phyloP scores from a whole-genome alignment of 1,140 invertebrate species.

The Aphelenchoides besseyi region DNA sequence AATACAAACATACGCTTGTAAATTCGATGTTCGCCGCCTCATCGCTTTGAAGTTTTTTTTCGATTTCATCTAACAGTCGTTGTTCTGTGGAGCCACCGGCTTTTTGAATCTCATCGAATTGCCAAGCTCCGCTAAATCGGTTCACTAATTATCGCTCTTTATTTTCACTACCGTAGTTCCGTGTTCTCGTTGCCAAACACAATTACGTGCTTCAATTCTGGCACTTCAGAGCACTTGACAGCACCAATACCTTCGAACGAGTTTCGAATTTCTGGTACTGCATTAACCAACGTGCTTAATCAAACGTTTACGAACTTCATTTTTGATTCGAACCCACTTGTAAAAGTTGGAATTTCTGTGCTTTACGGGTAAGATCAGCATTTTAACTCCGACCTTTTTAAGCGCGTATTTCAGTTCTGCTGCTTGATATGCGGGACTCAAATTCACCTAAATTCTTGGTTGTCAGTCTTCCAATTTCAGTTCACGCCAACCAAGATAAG shows the following conservation, averaged over 20 bases:
- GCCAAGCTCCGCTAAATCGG: conserved; percentile 39
- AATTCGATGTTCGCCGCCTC: conserved; percentile 46
- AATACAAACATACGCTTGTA: conserved; percentile 24
- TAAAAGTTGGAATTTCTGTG: conserved; percentile 41
- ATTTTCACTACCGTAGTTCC: conserved; percentile 10
- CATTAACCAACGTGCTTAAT: not conserved
- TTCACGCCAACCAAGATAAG: conserved; percentile 70
- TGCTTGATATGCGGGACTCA: conserved; percentile 77
- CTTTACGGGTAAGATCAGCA: conserved; percentile 32
- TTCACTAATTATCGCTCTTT: conserved; percentile 17
- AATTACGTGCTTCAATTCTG: conserved; percentile 48
- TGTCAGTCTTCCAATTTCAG: not conserved
- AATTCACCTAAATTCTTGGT: conserved; percentile 68
- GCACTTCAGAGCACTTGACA: conserved; percentile 28
- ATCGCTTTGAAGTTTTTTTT: conserved; percentile 62
- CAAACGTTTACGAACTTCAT: not conserved
- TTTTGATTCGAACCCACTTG: conserved; percentile 15
- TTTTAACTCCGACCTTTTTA: conserved; percentile 62
- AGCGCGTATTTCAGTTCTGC: conserved; percentile 76
- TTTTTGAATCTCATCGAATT: conserved; percentile 34
- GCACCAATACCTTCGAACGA: conserved; percentile 26
- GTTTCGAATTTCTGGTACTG: not conserved
- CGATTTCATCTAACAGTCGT: conserved; percentile 62
- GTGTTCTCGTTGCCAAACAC: conserved; percentile 34
- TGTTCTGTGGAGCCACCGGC: conserved; percentile 59